These are phyloP conservation scores for Nineta flava DNA, from an alignment of 2,888 invertebrate species.

Conservation along the genomic window DNA sequence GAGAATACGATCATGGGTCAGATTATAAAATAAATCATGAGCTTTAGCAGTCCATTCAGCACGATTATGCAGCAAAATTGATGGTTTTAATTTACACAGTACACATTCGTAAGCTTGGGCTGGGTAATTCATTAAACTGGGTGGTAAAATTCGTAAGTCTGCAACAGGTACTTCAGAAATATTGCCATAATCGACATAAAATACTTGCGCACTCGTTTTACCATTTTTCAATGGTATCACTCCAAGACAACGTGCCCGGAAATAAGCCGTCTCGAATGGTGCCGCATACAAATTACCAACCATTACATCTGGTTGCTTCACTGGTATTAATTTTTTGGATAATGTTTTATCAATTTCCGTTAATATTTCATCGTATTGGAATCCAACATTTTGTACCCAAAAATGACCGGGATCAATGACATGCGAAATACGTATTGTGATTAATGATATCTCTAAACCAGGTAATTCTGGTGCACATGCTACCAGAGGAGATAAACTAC, in stretches of 20 bases:
- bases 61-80: slow-evolving; percentile 36
- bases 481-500: slow-evolving; percentile 1
- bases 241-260: slow-evolving; percentile 38
- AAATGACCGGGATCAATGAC: slow-evolving; percentile 49
- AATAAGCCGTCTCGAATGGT: slow-evolving; percentile 34
- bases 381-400: slow-evolving; percentile 44
- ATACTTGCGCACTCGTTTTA: slow-evolving; percentile 32
- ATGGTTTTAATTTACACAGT: slow-evolving; percentile 53
- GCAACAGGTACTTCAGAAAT: slow-evolving; percentile 28
- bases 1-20: slow-evolving; percentile 24
- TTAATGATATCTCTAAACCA: slow-evolving; percentile 37
- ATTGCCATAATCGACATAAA: slow-evolving; percentile 69
- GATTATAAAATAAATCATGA: slow-evolving; percentile 27
- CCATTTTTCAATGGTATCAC: slow-evolving; percentile 28
- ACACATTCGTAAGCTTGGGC: slow-evolving; percentile 56
- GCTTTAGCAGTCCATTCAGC: slow-evolving; percentile 47
- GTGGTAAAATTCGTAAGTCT: slow-evolving; percentile 29
- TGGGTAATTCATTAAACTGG: slow-evolving; percentile 24
- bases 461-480: slow-evolving; percentile 31
- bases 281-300: slow-evolving; percentile 41
- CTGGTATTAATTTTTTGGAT: slow-evolving; percentile 18
- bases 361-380: slow-evolving; percentile 24
- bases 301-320: slow-evolving; percentile 15
- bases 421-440: slow-evolving; percentile 36
- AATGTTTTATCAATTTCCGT: slow-evolving; percentile 24